phyloP scores from a whole-genome alignment of 2,888 invertebrate genomes.

The Lottia gigantea region DNA sequence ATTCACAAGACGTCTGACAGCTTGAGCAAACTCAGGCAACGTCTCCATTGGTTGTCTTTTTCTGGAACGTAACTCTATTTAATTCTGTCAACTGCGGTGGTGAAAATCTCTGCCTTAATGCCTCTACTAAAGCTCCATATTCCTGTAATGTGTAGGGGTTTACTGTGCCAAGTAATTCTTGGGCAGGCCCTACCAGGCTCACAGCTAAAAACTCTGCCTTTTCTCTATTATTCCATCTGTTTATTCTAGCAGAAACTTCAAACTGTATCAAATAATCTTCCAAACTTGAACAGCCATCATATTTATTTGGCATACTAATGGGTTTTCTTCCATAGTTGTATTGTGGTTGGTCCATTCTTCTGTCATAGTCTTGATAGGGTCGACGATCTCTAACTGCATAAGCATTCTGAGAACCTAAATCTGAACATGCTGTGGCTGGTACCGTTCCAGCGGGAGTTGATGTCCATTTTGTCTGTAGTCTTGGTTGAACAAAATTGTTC shows the following conservation, averaged over 20 bases:
- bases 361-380: no score
- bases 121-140: background rate
- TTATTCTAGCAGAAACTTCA: background rate
- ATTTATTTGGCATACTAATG: background rate
- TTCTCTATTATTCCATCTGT: background rate
- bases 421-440: no score
- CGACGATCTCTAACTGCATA: no score
- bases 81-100: background rate
- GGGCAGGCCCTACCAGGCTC: background rate
- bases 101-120: background rate
- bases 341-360: background rate
- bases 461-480: no score
- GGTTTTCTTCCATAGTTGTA: background rate
- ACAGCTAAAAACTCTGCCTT: background rate
- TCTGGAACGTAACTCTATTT: background rate
- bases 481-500: no score
- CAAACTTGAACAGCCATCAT: background rate
- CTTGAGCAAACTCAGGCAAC: background rate
- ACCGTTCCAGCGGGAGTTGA: no score
- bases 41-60: background rate
- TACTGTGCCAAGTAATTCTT: conserved; percentile 1
- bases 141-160: background rate
- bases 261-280: conserved; percentile 8
- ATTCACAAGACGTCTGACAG: background rate
- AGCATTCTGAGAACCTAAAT: no score